A percentile compares a stretch with the other conserved stretches of the same genome.
Evolutionary conservation across 30 jellyfish, hydroid and myxozoan species (phyloP).

Genomic region (Phacellophora camtschatica): DNA sequence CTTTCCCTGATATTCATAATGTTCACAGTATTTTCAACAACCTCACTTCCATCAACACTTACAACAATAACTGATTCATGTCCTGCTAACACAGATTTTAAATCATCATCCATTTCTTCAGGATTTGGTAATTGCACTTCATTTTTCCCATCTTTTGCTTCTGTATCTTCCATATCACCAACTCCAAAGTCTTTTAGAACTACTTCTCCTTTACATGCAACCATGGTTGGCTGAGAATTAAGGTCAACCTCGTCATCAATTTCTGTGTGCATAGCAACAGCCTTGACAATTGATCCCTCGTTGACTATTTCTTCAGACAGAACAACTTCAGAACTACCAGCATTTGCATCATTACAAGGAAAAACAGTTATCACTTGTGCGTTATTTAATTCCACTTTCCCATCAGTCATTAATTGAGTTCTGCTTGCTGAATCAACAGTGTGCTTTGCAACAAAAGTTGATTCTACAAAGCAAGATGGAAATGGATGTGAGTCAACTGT

Average conservation of each 20-base stretch:
- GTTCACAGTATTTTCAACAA: no score
- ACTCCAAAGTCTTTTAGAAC: background rate
- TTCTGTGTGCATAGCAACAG: background rate
- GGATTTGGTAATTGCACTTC: background rate
- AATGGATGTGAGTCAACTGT: constrained; percentile 63
- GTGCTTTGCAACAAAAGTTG: constrained; percentile 3
- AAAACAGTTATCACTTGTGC: background rate
- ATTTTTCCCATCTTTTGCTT: background rate
- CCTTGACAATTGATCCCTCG: background rate
- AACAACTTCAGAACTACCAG: background rate
- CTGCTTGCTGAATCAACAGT: background rate
- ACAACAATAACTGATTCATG: background rate
- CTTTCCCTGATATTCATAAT: background rate
- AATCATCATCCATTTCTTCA: background rate
- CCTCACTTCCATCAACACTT: no score
- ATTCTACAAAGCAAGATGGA: constrained; percentile 63
- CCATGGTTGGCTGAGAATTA: constrained; percentile 45
- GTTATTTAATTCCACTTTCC: background rate
- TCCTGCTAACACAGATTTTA: background rate
- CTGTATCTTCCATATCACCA: background rate
- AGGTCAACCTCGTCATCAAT: constrained; percentile 39
- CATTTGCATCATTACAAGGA: background rate
- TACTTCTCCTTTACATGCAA: constrained; percentile 40
- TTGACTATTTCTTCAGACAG: background rate
- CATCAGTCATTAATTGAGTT: background rate